Evolutionary conservation across 2,888 invertebrate genomes (phyloP), one percentile per base, ranked within the genome.

Genomic region (Lacanobia wlatinum): DNA sequence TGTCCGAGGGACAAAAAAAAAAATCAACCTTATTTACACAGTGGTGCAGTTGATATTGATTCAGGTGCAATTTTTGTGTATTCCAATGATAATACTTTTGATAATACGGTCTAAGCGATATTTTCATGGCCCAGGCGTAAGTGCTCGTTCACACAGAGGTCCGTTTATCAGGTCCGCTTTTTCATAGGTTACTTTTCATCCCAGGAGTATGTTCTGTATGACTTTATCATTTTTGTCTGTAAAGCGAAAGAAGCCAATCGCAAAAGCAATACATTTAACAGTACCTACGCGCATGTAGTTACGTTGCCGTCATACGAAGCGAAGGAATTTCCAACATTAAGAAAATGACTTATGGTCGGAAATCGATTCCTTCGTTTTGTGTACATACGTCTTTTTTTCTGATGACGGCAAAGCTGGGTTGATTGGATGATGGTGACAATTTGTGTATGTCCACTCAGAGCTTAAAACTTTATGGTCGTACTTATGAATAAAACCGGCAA

Each of bases 11-110:
- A 34, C 34, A 34, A 71, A 46, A 73, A 23, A 1, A 7, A 12
- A 53, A 52, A 43, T 70, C 14, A 70, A 72, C 43, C n/a, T 38
- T 23, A n/a, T 55, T n/a, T 8, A 48, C 23, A n/a, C n/a, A n/a
- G n/a, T 16, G 16, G 14, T 38, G 38, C n/a, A 55, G 23, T n/a
- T 38, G 4, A 23, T 23, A n/a, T 55, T 43, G 53, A 18, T 34
- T 46, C 34, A 21, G 8, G 14, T 23, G 23, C 7, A 70, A 55
- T 53, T 10, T 0, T 40, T 40, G 40, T 40, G 40, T 40, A 14
- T 23, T 18, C 9, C 70, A 43, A 53, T 43, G 2, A 8, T 43
- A 28, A 28, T 28, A 28, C 28, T 28, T 69, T 53, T 34, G 43
- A 43, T 12, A 43, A 43, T 43, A 14, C 43, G 5, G 14, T 28